phyloP scores from a whole-genome alignment of 2,888 invertebrate genomes.

The Caenorhabditis doughertyi region DNA sequence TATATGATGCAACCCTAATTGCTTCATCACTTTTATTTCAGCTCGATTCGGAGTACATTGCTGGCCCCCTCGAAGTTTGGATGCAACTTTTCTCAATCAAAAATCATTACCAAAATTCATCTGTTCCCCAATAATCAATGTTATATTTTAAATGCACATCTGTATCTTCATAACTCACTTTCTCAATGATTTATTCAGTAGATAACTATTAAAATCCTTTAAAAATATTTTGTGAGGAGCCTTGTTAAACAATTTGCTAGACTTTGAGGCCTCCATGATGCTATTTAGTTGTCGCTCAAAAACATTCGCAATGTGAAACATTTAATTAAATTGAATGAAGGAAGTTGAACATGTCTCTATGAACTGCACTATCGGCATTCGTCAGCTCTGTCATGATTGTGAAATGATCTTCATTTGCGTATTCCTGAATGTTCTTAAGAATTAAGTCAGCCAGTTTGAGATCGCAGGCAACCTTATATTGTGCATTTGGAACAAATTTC shows the following conservation, averaged over 20 bases:
- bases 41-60: constrained; percentile 45
- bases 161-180: not conserved
- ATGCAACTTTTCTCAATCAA: constrained; percentile 11
- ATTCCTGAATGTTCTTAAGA: constrained; percentile 16
- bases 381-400: constrained; percentile 43
- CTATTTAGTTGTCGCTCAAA: not conserved
- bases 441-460: too few species aligned
- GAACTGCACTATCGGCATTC: constrained; percentile 11
- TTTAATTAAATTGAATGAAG: constrained; percentile 35
- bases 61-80: constrained; percentile 25
- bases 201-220: not conserved
- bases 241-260: constrained; percentile 41
- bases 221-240: not conserved
- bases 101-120: not conserved
- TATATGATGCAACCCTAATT: not conserved
- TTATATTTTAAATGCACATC: constrained; percentile 11
- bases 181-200: not conserved
- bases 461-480: constrained; percentile 32
- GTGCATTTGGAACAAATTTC: constrained; percentile 8
- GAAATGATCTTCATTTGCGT: constrained; percentile 53
- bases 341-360: constrained; percentile 43
- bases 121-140: constrained; percentile 3
- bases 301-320: not conserved
- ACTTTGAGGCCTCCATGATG: constrained; percentile 16
- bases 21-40: constrained; percentile 4